Evolutionary conservation across 2,888 invertebrate genomes (phyloP), one percentile per base, ranked within the genome.

Genomic region (Seladonia tumulorum): DNA sequence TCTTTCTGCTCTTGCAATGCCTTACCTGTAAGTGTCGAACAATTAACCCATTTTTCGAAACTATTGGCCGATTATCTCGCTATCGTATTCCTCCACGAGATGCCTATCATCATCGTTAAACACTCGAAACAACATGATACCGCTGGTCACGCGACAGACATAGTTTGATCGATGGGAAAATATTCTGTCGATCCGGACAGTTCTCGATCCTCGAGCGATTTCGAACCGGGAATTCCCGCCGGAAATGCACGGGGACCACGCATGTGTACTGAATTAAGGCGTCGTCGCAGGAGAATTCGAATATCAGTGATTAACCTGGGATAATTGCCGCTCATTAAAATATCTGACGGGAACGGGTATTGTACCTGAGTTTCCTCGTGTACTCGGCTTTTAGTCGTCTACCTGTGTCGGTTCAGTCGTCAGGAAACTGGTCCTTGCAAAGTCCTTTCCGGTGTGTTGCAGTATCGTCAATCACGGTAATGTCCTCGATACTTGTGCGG

Each of bases 11-110:
- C 18, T 49, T 92, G 53, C 91, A 92, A 83, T 90, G 90, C 47
- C 91, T 87, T 74, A 87, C 90, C 76, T 91, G 94, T 94, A 90
- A 94, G 94, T 91, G 73, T 3, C 66, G 8, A 25, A 35, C 35
- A 18, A 16, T 63, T 14, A 35, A 66, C 2, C 2, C 7, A 29
- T 66, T 35, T 66, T 5, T 25, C 18, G 18, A 35, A 66, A 35
- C 16, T 8, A 35, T 18, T 7, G 8, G 2, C 1, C 18, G 18
- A 8, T 16, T 35, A 35, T 0, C 16, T 16, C 7, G 66, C 22
- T 66, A 18, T 8, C 35, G 0, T 35, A 18, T 35, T 35, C 35
- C 29, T 2, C 25, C 18, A 8, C 35, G 35, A 35, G 18, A 66
- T 5, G 29, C 12, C 25, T 14, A 25, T 35, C 29, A 5, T 63